Evolutionary conservation across 2,113 vertebrate genomes (phyloP), one percentile per base, ranked within the genome.

Genomic region (Austrofundulus limnaeus): DNA sequence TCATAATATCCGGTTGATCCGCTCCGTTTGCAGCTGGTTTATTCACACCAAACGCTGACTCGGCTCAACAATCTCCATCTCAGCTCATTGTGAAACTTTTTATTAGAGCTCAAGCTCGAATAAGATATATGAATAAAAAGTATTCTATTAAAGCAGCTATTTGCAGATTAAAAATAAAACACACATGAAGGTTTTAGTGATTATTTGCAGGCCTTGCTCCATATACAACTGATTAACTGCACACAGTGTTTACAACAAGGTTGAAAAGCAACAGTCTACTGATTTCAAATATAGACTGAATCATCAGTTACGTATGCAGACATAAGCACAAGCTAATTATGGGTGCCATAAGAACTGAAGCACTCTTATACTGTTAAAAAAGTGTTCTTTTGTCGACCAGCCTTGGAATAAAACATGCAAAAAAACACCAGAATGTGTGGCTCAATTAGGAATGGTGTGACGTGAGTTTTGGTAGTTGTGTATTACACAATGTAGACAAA

Each of bases 31-130:
- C 15, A 19, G 61, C 71, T 14, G 41, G 20, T 52, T 64, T 80
- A 63, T 72, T 80, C 65, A 71, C 25, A 42, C 41, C 47, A 11
- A 55, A 63, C 41, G 23, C 61, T 70, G 70, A 81, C 41, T 59
- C 25, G 10, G 38, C 58, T 54, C 50, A n/a, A 14, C 37, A 28
- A 24, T 15, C 54, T 47, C 45, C 45, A 23, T 61, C 64, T 74
- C 57, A 34, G 24, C 24, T 19, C n/a, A 45, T 60, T 39, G 46
- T 15, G 37, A 73, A 59, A 62, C 53, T 52, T 70, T 46, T 43
- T 37, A 28, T 67, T 15, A 7, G 19, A 54, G 21, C 45, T 61
- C 19, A 24, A 43, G 58, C 39, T 13, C 42, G 24, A 56, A 49
- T 70, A 42, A 61, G 50, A 50, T 54, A 16, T 43, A 5, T n/a